Percentiles rank a stretch among this genome's conserved stretches.
These are phyloP conservation scores for Troides aeacus DNA, from an alignment of 2,888 invertebrate genomes.

Conservation along the genomic window DNA sequence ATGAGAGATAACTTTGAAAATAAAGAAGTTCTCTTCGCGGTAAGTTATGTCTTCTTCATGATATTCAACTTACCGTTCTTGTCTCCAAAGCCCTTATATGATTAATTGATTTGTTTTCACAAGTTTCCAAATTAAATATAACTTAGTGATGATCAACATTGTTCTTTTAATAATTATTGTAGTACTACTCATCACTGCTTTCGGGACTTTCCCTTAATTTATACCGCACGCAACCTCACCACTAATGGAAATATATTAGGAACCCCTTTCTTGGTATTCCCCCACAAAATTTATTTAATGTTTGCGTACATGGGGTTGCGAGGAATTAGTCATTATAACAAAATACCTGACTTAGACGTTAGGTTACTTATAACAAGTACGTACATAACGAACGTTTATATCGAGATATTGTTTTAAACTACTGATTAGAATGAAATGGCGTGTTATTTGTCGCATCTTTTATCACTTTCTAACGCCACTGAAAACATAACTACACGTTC, in stretches of 20 bases:
- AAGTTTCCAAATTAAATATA: no score
- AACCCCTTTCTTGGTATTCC: conserved; percentile 15
- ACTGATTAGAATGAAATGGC: conserved; percentile 8
- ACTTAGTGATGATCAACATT: neutral
- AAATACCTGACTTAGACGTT: neutral
- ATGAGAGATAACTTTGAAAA: no score
- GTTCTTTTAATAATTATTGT: neutral
- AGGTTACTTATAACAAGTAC: no score
- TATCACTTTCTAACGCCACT: conserved; percentile 51
- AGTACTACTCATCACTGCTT: neutral
- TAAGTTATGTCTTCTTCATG: no score
- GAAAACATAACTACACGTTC: conserved; percentile 42
- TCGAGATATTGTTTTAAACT: conserved; percentile 1
- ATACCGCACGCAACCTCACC: conserved; percentile 12
- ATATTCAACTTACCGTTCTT: no score
- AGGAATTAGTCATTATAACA: neutral
- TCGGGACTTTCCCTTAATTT: conserved; percentile 21
- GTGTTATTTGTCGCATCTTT: conserved; percentile 39
- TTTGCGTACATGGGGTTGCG: neutral
- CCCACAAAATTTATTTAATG: conserved; percentile 14
- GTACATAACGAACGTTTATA: neutral
- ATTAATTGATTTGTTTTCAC: no score
- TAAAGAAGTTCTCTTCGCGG: no score
- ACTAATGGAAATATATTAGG: conserved; percentile 17
- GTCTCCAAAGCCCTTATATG: no score